A percentile compares a stretch with the other conserved stretches of the same genome.
Evolutionary conservation across 2,113 vertebrate genomes (phyloP).

Genomic region (Brachypteracias leptosomus): DNA sequence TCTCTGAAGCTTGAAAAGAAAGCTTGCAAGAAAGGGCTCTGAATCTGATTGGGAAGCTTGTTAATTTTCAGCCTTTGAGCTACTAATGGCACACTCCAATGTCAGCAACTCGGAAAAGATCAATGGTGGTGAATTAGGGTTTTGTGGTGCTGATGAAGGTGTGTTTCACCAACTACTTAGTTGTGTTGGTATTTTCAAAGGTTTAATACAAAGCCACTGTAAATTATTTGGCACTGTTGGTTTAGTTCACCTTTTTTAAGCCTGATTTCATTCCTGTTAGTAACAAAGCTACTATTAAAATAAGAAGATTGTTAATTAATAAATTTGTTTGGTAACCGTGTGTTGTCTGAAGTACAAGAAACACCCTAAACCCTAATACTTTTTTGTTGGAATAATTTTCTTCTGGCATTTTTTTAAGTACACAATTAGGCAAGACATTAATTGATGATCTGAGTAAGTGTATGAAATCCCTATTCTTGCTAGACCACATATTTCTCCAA

Average conservation of each 20-base stretch:
- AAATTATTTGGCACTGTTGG: background rate
- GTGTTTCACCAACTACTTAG: background rate
- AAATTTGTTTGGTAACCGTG: background rate
- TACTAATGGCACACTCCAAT: background rate
- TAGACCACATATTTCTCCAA: background rate
- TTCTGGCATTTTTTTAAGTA: background rate
- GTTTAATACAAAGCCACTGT: background rate
- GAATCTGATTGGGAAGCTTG: background rate
- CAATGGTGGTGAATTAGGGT: background rate
- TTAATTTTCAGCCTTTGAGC: conserved; percentile 7
- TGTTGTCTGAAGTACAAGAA: background rate
- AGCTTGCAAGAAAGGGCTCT: background rate
- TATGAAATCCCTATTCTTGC: background rate
- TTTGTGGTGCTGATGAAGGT: background rate
- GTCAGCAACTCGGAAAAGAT: background rate
- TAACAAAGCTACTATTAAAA: background rate
- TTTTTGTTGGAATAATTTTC: background rate
- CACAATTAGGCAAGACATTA: background rate
- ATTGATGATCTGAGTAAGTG: background rate
- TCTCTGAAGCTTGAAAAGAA: conserved; percentile 16
- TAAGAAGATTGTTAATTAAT: background rate
- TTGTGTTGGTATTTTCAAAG: background rate
- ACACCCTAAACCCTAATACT: background rate
- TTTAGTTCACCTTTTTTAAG: background rate
- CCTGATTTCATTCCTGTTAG: background rate